Evolutionary conservation across 92 coral and sea anemone species (phyloP).

Genomic region (Muricea muricata): DNA sequence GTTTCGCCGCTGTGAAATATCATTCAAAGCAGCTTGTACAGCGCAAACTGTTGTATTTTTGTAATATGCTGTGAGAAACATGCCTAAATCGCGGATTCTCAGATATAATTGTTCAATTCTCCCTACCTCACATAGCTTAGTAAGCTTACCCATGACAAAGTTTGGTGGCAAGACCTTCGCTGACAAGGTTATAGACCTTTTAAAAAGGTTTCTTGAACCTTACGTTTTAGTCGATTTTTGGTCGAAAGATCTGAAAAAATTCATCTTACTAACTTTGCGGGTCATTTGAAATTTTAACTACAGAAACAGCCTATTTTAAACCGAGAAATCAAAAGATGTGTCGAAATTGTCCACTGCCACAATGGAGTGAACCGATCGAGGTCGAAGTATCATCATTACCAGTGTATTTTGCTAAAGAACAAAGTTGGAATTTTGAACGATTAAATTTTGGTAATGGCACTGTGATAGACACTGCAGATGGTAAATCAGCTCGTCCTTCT

Average conservation of each 20-base stretch:
- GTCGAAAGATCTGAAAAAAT: background rate
- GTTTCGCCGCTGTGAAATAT: background rate
- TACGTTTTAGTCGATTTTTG: background rate
- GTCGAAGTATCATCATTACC: slow-evolving; percentile 83
- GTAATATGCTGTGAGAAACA: background rate
- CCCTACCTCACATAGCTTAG: slow-evolving; percentile 28
- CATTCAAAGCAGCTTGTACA: background rate
- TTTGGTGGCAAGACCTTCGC: slow-evolving; percentile 45
- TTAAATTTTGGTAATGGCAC: slow-evolving; percentile 93
- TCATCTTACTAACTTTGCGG: background rate
- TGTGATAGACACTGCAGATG: slow-evolving; percentile 78
- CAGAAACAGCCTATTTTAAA: background rate
- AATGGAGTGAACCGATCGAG: slow-evolving; percentile 92
- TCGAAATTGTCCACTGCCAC: slow-evolving; percentile 93
- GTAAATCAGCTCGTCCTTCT: slow-evolving; percentile 88
- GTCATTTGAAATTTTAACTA: background rate
- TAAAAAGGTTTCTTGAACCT: background rate
- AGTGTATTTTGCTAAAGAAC: slow-evolving; percentile 83
- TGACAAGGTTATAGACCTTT: too few species aligned
- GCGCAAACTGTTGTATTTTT: background rate
- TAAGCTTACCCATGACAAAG: background rate
- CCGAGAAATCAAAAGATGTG: slow-evolving; percentile 74
- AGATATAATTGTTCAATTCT: slow-evolving; percentile 25
- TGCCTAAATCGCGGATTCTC: background rate
- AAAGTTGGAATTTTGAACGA: slow-evolving; percentile 97